A percentile compares a stretch with the other conserved stretches of the same genome.
These are phyloP conservation scores for Hydrochoerus hydrochaeris DNA, from an alignment of 2,113 vertebrate genomes.

Conservation along the genomic window DNA sequence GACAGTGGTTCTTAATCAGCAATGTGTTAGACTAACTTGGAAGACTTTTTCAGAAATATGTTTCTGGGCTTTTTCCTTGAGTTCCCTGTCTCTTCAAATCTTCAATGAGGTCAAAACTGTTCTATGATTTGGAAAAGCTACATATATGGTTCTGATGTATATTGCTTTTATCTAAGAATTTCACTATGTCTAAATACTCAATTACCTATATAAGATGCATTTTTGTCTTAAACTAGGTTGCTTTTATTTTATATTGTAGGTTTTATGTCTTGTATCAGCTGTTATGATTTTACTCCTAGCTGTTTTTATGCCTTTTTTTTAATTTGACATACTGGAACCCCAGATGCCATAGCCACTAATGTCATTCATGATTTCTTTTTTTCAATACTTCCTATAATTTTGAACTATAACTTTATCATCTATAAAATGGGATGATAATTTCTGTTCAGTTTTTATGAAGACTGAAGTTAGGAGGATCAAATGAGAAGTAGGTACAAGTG, in stretches of 20 bases:
- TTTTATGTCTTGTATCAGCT: conserved; percentile 45
- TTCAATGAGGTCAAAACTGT: not conserved
- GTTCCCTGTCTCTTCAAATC: conserved; percentile 24
- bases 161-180: conserved; percentile 7
- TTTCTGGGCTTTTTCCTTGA: conserved; percentile 6
- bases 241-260: conserved; percentile 35
- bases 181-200: conserved; percentile 28
- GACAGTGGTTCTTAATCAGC: not conserved
- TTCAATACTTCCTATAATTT: conserved; percentile 45
- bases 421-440: conserved; percentile 26
- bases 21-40: conserved; percentile 28
- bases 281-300: not conserved
- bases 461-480: conserved; percentile 20
- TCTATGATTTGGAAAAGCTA: conserved; percentile 61
- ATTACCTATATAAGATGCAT: not conserved
- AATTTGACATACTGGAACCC: not conserved
- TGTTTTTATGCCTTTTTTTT: conserved; percentile 28
- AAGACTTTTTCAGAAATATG: conserved; percentile 42
- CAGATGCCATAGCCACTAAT: conserved; percentile 44
- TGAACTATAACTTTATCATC: conserved; percentile 50
- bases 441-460: conserved; percentile 50
- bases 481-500: conserved; percentile 29
- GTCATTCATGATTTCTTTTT: conserved; percentile 50
- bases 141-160: conserved; percentile 28
- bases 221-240: conserved; percentile 41